phyloP scores from a whole-genome alignment of 2,888 invertebrate genomes.

The Crioceris asparagi region DNA sequence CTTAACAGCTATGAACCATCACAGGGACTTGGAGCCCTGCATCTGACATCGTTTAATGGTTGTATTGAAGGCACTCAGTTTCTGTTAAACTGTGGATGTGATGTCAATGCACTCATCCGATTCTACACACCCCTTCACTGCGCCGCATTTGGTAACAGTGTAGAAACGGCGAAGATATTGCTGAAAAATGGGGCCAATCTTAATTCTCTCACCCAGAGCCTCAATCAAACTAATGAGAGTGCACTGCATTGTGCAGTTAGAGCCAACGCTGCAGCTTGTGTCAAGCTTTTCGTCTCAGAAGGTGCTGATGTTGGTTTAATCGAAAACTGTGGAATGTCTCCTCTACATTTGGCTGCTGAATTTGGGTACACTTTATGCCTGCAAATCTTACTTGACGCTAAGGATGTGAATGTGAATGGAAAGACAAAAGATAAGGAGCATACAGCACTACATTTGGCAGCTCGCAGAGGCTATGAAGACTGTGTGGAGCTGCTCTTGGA shows the following conservation, averaged over 20 bases:
- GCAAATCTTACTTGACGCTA: conserved; percentile 60
- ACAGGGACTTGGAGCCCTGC: conserved; percentile 60
- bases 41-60: conserved; percentile 67
- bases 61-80: conserved; percentile 57
- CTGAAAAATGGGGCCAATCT: conserved; percentile 57
- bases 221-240: conserved; percentile 55
- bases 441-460: conserved; percentile 73
- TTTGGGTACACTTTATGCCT: conserved; percentile 64
- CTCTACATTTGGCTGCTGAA: conserved; percentile 75
- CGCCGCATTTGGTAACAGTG: conserved; percentile 78
- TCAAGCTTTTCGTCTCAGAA: conserved; percentile 60
- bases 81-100: conserved; percentile 55
- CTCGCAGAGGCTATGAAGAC: conserved; percentile 74
- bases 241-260: conserved; percentile 76
- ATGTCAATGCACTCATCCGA: conserved; percentile 57
- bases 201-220: conserved; percentile 47
- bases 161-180: conserved; percentile 66
- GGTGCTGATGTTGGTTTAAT: conserved; percentile 66
- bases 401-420: conserved; percentile 58
- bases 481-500: conserved; percentile 63
- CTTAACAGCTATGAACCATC: conserved; percentile 52
- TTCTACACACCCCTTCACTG: conserved; percentile 77
- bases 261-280: conserved; percentile 68
- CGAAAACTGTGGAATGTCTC: conserved; percentile 67
- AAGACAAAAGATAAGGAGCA: conserved; percentile 63